These are phyloP conservation scores for Pocota personata DNA, from an alignment of 2,888 invertebrate genomes.

Conservation along the genomic window DNA sequence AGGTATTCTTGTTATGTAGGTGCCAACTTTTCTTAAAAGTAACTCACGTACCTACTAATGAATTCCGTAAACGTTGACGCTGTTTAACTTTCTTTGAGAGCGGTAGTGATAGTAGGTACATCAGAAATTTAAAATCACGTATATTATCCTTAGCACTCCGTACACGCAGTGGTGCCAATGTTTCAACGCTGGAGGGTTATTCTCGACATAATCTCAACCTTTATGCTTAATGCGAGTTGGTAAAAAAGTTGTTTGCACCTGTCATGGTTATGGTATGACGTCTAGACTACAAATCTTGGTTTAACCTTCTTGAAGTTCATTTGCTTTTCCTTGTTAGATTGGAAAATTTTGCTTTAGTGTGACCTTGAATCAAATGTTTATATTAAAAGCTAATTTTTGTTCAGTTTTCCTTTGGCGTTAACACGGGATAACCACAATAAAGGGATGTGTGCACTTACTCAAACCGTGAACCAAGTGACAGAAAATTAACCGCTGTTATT, in stretches of 20 bases:
- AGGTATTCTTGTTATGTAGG: background rate
- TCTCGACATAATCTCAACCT: background rate
- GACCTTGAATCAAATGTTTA: slow-evolving; percentile 1
- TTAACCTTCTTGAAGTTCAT: background rate
- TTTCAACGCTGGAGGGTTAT: background rate
- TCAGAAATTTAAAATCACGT: background rate
- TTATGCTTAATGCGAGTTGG: background rate
- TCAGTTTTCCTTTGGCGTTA: background rate
- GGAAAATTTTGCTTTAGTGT: background rate
- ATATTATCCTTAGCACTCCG: background rate
- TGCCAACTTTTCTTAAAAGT: background rate
- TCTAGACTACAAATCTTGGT: slow-evolving; percentile 12
- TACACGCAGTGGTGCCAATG: background rate
- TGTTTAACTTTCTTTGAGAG: background rate
- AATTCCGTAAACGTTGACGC: background rate
- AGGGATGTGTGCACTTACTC: background rate
- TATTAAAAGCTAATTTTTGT: background rate
- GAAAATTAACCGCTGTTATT: background rate
- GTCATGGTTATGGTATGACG: background rate
- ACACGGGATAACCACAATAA: background rate
- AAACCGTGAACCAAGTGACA: background rate
- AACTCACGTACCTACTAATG: background rate
- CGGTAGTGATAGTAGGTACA: background rate
- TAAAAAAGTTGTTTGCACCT: background rate
- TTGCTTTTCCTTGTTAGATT: background rate